These are phyloP conservation scores for Petromus typicus DNA, from an alignment of 2,113 vertebrate genomes.

Conservation along the genomic window DNA sequence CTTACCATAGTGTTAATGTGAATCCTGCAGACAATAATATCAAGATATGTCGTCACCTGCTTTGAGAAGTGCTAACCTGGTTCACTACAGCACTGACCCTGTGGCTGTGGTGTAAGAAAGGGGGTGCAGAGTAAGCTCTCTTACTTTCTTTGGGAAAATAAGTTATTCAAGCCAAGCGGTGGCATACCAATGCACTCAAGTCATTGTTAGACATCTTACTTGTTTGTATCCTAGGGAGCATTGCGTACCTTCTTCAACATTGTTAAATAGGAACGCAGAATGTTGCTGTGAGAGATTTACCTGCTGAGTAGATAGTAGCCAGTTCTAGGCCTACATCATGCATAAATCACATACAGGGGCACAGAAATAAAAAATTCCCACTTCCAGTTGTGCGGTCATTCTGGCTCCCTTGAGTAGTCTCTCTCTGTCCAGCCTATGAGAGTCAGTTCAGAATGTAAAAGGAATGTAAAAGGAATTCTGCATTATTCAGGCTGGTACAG, in stretches of 20 bases:
- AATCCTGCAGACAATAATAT: neutral
- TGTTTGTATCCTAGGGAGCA: neutral
- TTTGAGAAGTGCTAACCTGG: neutral
- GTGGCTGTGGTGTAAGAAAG: neutral
- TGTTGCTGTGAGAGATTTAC: neutral
- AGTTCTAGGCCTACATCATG: neutral
- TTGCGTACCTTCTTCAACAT: neutral
- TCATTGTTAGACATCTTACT: neutral
- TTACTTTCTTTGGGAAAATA: neutral
- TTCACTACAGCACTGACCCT: neutral
- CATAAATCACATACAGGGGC: neutral
- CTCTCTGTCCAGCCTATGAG: neutral
- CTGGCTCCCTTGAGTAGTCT: neutral
- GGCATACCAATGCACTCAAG: neutral
- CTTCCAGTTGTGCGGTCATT: neutral
- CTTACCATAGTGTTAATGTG: neutral
- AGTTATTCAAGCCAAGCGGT: neutral
- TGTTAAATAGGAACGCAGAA: neutral
- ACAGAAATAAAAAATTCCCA: too few species aligned
- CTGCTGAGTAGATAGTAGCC: neutral
- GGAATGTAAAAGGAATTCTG: neutral
- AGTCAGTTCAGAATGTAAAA: too few species aligned
- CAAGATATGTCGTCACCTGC: neutral
- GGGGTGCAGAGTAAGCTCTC: rapidly evolving
- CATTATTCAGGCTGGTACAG: neutral